Evolutionary conservation across 2,113 vertebrate species (phyloP).

Genomic region (Camelus dromedarius): DNA sequence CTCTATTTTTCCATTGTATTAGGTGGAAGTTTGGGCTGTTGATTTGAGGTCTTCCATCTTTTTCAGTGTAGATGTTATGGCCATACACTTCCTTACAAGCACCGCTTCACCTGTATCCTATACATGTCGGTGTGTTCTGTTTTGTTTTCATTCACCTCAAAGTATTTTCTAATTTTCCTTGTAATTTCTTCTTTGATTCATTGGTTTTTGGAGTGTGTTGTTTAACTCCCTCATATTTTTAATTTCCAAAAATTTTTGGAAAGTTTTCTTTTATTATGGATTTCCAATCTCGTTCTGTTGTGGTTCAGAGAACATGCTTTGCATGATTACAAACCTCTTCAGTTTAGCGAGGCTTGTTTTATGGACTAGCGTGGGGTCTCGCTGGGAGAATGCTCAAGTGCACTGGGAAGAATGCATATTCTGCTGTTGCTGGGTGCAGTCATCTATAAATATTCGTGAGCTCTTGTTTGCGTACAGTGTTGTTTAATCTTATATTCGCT

Average conservation of each 20-base stretch:
- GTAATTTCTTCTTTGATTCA: background rate
- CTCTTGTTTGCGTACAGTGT: background rate
- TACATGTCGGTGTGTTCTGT: too few relatives aligned
- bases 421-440: background rate
- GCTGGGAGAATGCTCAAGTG: background rate
- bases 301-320: background rate
- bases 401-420: background rate
- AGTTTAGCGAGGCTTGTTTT: background rate
- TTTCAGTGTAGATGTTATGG: too few relatives aligned
- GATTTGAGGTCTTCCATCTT: too few relatives aligned
- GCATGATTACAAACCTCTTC: background rate
- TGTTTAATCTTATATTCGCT: background rate
- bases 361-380: background rate
- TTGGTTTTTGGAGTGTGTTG: background rate
- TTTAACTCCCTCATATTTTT: conserved; percentile 6
- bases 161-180: too few relatives aligned
- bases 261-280: background rate
- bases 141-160: too few relatives aligned
- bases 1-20: background rate
- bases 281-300: background rate
- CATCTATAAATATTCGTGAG: background rate
- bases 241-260: background rate
- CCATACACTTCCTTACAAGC: too few relatives aligned
- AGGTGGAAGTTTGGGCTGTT: background rate
- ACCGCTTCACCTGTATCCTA: too few relatives aligned